Evolutionary conservation across 2,113 vertebrate genomes (phyloP).

Genomic region (Spheniscus mendiculus): DNA sequence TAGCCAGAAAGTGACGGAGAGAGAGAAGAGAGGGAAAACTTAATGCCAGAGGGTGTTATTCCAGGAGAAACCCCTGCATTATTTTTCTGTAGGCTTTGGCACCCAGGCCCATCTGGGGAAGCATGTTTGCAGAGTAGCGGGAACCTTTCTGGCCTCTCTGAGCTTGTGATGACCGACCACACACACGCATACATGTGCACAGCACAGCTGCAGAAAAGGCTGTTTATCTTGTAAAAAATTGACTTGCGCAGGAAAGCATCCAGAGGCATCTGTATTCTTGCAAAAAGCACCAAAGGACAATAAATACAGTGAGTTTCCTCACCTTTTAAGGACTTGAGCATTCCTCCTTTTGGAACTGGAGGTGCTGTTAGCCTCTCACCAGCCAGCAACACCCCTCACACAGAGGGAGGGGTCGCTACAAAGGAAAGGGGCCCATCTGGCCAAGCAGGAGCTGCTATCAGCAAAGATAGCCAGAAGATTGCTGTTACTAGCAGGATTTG

Average conservation of each 20-base stretch:
- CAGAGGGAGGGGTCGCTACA: background rate
- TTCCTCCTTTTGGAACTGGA: background rate
- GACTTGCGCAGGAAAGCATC: background rate
- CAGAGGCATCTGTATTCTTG: background rate
- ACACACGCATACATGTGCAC: rapidly evolving
- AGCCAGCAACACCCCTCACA: background rate
- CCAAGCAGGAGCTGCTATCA: background rate
- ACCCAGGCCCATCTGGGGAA: background rate
- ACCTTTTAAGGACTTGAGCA: conserved; percentile 54
- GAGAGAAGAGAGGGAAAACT: background rate
- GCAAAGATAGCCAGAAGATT: background rate
- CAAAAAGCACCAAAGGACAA: background rate
- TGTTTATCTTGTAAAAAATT: background rate
- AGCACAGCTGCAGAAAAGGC: background rate
- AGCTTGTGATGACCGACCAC: rapidly evolving
- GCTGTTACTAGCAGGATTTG: background rate
- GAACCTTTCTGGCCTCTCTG: background rate
- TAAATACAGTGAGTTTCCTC: conserved; percentile 26
- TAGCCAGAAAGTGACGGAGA: background rate
- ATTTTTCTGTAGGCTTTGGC: background rate
- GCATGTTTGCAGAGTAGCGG: background rate
- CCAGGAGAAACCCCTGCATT: background rate
- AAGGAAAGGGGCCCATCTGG: background rate
- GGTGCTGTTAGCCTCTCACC: background rate
- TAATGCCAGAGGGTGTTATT: background rate